Evolutionary conservation across 2,797 vertebrate species (phyloP), one percentile per base, ranked within the genome.

Genomic region (Rhadinocentrus ornatus): DNA sequence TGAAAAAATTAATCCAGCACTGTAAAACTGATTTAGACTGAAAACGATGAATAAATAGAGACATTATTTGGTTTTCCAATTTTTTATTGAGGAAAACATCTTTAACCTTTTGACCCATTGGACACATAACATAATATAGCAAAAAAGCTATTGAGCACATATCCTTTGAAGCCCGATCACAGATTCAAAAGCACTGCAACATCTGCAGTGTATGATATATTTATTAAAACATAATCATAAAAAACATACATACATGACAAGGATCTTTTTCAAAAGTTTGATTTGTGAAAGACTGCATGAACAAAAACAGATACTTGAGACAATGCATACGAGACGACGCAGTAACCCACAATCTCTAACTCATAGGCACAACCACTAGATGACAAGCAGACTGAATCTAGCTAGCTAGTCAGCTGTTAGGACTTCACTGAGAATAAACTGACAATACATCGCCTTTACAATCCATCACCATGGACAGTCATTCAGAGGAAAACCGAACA

Each of bases 61-160:
- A 75, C 77, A 29, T 62, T n/a, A 59, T 55, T 71, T 68, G 61
- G 61, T 76, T 89, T 91, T 86, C 66, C 66, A 56, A 86, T 75
- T 78, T 91, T 94, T 95, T 94, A 93, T 93, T 94, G 90, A 90
- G 83, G 86, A 93, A 93, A 94, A 93, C 85, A 83, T 88, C 80
- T 77, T 90, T 88, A 81, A 84, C 84, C 88, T 88, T 85, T 92
- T 89, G 77, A 93, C 86, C 91, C 91, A 92, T 76, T 88, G 78
- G 88, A 93, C 91, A 93, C 82, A 88, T 77, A 85, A 87, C 88
- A 91, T 81, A 77, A 75, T 37, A 88, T 87, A 87, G 84, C 84
- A 88, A 90, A 82, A 89, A 91, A 90, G 85, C 89, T 88, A 89
- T 84, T 66, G 82, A 93, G 83, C 92, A 93, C 90, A 82, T 87